A percentile compares a stretch with the other conserved stretches of the same genome.
phyloP scores from a whole-genome alignment of 2,888 invertebrate species.

The Cerastis leucographa region DNA sequence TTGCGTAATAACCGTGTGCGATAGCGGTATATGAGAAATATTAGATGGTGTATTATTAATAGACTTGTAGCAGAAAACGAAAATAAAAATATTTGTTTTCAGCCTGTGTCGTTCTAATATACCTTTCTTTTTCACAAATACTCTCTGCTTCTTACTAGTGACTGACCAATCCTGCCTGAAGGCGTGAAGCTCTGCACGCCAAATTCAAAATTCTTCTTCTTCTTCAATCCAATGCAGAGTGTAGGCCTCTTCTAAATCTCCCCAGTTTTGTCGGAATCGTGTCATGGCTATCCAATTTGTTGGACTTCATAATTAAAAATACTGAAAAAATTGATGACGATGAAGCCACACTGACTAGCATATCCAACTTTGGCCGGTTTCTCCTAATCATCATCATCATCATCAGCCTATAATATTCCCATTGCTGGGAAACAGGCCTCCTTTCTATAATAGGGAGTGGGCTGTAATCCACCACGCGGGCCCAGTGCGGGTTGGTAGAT shows the following conservation, averaged over 20 bases:
- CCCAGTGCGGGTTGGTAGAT: too few species aligned
- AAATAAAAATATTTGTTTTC: not conserved
- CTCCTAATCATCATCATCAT: too few species aligned
- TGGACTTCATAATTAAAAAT: not conserved
- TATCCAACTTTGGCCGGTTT: not conserved
- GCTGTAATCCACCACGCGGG: too few species aligned
- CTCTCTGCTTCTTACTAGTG: not conserved
- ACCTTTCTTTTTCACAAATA: not conserved
- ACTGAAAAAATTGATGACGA: not conserved
- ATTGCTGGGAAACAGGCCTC: too few species aligned
- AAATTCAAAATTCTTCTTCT: not conserved
- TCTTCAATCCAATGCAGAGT: not conserved
- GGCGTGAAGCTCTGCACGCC: not conserved
- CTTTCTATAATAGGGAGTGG: too few species aligned
- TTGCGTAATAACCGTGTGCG: constrained; percentile 68
- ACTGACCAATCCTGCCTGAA: not conserved
- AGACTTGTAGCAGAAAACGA: not conserved
- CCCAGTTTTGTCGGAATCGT: too few species aligned
- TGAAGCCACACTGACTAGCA: not conserved
- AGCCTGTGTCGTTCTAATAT: not conserved
- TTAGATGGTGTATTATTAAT: constrained; percentile 32
- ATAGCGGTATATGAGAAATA: constrained; percentile 64
- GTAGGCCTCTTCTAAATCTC: not conserved
- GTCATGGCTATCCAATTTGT: too few species aligned
- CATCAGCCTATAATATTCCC: too few species aligned